Conservation (phyloP, 2,113 vertebrate genomes). For the Mus musculus region GRCm39 chr1:63377501-63378000, state of each 20-base stretch:
- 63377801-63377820: background rate
- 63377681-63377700: background rate
- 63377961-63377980: background rate
- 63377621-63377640: slow-evolving; percentile 35
- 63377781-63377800: background rate
- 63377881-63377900: background rate
- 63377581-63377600: background rate
- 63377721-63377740: background rate
- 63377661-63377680: slow-evolving; percentile 39
- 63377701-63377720: slow-evolving; percentile 9
- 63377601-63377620: background rate
- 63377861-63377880: background rate
- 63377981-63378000: background rate
- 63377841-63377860: background rate
- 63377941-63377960: background rate
- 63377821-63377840: background rate
- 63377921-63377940: background rate
- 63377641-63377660: background rate
- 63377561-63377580: background rate
- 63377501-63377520: background rate
- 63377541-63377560: background rate
- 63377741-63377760: slow-evolving; percentile 3
- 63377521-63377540: background rate
- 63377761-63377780: background rate
- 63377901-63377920: background rate